phyloP scores from a whole-genome alignment of 2,113 vertebrate species.

The Centrocercus urophasianus region DNA sequence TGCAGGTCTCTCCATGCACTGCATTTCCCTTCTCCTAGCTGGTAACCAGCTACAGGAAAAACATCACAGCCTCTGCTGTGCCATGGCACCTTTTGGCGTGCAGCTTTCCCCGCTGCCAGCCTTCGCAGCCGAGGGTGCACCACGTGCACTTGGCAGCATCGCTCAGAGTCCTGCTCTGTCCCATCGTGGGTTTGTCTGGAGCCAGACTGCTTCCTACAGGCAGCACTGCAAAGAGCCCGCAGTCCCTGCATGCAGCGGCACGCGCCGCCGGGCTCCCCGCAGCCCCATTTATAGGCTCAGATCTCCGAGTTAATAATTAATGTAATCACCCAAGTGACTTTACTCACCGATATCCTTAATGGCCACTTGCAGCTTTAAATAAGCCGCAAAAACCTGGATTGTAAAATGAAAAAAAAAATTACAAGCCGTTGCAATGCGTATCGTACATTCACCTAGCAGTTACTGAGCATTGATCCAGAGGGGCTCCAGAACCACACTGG shows the following conservation, averaged over 20 bases:
- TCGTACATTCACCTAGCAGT: fast-evolving
- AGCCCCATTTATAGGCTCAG: neutral
- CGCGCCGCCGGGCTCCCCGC: neutral
- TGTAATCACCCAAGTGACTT: neutral
- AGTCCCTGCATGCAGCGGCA: fast-evolving
- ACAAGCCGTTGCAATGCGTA: neutral
- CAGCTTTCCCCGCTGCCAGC: fast-evolving
- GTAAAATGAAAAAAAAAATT: fast-evolving
- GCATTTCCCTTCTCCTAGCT: neutral
- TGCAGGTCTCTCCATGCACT: fast-evolving
- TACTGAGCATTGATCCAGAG: fast-evolving
- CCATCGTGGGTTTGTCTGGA: neutral
- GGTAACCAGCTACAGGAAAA: fast-evolving
- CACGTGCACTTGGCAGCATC: fast-evolving
- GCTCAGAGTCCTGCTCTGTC: neutral
- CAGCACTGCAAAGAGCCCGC: neutral
- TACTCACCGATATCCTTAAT: neutral
- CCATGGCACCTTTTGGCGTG: fast-evolving
- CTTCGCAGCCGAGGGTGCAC: too few species aligned
- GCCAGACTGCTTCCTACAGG: conserved; percentile 40
- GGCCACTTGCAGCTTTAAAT: neutral
- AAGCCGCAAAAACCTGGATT: neutral
- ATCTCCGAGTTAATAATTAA: neutral
- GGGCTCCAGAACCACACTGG: fast-evolving
- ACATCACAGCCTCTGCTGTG: neutral